phyloP scores from a whole-genome alignment of 2,888 invertebrate species.

The Papilio elwesi region DNA sequence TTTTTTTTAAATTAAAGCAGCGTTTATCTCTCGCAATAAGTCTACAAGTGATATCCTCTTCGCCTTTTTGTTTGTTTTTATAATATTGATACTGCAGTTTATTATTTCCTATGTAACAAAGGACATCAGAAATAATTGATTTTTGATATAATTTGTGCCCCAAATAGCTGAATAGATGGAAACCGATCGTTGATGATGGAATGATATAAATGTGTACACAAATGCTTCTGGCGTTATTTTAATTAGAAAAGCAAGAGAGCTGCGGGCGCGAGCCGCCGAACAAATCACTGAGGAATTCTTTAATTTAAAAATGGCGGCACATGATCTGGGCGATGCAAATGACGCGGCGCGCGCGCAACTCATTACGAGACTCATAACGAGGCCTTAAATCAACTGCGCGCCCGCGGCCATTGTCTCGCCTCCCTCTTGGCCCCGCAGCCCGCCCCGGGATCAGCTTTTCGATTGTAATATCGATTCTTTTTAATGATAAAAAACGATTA shows the following conservation, averaged over 20 bases:
- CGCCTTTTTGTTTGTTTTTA: no score
- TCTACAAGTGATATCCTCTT: no score
- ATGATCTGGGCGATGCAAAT: slow-evolving; percentile 61
- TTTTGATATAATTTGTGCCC: not conserved
- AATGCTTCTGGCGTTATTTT: slow-evolving; percentile 34
- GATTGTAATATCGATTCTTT: slow-evolving; percentile 67
- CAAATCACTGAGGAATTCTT: slow-evolving; percentile 59
- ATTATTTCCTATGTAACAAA: no score
- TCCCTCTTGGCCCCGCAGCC: slow-evolving; percentile 46
- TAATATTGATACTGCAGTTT: no score
- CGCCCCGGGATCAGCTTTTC: slow-evolving; percentile 53
- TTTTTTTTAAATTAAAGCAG: no score
- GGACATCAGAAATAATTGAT: not conserved
- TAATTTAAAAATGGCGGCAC: slow-evolving; percentile 72
- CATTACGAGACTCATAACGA: slow-evolving; percentile 77
- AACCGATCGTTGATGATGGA: not conserved
- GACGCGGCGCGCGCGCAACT: slow-evolving; percentile 71
- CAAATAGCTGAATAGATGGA: slow-evolving; percentile 1
- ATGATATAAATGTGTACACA: not conserved
- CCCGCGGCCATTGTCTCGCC: slow-evolving; percentile 74
- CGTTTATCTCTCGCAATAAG: no score
- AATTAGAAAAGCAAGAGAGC: slow-evolving; percentile 37
- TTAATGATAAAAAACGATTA: slow-evolving; percentile 51
- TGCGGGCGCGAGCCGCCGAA: slow-evolving; percentile 52
- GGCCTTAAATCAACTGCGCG: slow-evolving; percentile 78